Percentiles rank a stretch among this genome's conserved stretches.
These are phyloP conservation scores for Cyphomyrus discorhynchus DNA, from an alignment of 2,113 vertebrate species.

Conservation along the genomic window DNA sequence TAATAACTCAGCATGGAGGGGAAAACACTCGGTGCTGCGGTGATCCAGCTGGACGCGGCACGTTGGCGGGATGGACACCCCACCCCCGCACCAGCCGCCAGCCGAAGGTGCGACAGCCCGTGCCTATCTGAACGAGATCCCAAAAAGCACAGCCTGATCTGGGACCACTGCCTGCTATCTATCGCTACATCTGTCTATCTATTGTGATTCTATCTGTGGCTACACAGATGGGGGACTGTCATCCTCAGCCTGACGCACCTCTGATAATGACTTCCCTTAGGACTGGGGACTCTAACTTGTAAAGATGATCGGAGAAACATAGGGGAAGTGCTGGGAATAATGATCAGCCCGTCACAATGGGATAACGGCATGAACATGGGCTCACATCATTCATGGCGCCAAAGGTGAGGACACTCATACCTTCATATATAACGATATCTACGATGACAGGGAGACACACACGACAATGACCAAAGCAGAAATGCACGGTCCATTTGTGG, in stretches of 20 bases:
- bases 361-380: background rate
- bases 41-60: conserved; percentile 17
- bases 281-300: background rate
- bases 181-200: background rate
- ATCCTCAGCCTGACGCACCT: background rate
- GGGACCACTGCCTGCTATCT: background rate
- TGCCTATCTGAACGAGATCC: conserved; percentile 1
- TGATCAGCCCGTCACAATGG: background rate
- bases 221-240: background rate
- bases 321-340: background rate
- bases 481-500: background rate
- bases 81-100: background rate
- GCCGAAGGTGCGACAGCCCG: background rate
- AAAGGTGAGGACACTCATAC: background rate
- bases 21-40: background rate
- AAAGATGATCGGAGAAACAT: background rate
- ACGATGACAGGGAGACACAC: background rate
- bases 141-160: background rate
- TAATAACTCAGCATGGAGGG: conserved; percentile 23
- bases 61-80: conserved; percentile 7
- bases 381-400: background rate
- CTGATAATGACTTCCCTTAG: background rate
- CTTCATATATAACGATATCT: background rate
- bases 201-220: background rate
- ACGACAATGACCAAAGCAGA: background rate